A percentile compares a stretch with the other conserved stretches of the same genome.
phyloP scores from a whole-genome alignment of 2,113 vertebrate genomes.

The Perca fluviatilis region DNA sequence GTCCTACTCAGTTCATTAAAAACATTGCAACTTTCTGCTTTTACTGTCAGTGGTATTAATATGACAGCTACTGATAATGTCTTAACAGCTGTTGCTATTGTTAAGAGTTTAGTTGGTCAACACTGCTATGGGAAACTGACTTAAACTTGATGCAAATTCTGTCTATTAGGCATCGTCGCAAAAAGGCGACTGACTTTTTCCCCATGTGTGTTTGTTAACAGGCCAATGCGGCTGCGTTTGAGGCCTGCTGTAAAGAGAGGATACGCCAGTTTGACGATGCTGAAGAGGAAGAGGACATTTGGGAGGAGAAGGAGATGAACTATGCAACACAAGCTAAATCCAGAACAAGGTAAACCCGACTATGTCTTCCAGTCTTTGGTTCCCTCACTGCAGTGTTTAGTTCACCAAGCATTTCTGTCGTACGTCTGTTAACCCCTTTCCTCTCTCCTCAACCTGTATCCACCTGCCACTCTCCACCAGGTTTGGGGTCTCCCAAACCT shows the following conservation, averaged over 20 bases:
- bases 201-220: conserved; percentile 56
- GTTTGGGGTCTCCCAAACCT: conserved; percentile 89
- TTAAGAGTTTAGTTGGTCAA: too few relatives aligned
- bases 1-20: not conserved
- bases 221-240: conserved; percentile 93
- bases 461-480: conserved; percentile 66
- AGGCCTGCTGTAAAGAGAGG: conserved; percentile 94
- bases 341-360: conserved; percentile 88
- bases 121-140: not conserved
- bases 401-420: not conserved
- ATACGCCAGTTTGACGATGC: conserved; percentile 96
- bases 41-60: not conserved
- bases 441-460: not conserved
- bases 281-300: conserved; percentile 96
- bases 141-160: not conserved
- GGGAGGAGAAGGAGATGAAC: conserved; percentile 94
- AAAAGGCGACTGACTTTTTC: not conserved
- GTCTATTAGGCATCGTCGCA: not conserved
- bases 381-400: not conserved
- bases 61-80: not conserved
- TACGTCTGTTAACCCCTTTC: not conserved
- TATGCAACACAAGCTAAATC: conserved; percentile 90
- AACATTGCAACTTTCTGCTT: not conserved
- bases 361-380: not conserved
- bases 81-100: not conserved